Conservation (phyloP, 2,888 invertebrate genomes). For the Papilio protenor region DNA sequence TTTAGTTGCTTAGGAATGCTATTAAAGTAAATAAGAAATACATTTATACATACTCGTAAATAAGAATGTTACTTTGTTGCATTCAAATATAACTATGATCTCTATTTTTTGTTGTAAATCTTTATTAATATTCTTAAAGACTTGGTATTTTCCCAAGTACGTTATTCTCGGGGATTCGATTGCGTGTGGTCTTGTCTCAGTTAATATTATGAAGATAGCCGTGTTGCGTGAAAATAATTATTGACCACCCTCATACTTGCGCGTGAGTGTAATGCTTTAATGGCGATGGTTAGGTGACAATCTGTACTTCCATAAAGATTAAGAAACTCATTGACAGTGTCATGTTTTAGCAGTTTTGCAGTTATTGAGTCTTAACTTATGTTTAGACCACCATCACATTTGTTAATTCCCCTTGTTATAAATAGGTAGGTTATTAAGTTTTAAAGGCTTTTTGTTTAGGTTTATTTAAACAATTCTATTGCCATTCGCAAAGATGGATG, state of each 20-base stretch:
- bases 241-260: not conserved
- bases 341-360: not conserved
- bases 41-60: not conserved
- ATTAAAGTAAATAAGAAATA: not conserved
- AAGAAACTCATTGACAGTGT: not conserved
- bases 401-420: too few species aligned
- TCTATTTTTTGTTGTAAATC: not conserved
- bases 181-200: conserved; percentile 26
- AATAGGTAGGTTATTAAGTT: not conserved
- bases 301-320: not conserved
- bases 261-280: conserved; percentile 9
- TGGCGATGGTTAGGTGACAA: not conserved
- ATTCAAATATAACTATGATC: not conserved
- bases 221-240: conserved; percentile 31
- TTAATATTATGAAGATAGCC: conserved; percentile 19
- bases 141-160: not conserved
- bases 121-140: not conserved
- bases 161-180: not conserved
- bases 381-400: too few species aligned
- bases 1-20: not conserved
- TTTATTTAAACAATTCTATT: not conserved
- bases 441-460: not conserved
- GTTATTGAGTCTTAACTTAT: too few species aligned
- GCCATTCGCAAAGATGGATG: not conserved
- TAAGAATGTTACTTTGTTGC: not conserved